Evolutionary conservation across 2,888 invertebrate genomes (phyloP).

Genomic region (Chloroclystis v-ata): DNA sequence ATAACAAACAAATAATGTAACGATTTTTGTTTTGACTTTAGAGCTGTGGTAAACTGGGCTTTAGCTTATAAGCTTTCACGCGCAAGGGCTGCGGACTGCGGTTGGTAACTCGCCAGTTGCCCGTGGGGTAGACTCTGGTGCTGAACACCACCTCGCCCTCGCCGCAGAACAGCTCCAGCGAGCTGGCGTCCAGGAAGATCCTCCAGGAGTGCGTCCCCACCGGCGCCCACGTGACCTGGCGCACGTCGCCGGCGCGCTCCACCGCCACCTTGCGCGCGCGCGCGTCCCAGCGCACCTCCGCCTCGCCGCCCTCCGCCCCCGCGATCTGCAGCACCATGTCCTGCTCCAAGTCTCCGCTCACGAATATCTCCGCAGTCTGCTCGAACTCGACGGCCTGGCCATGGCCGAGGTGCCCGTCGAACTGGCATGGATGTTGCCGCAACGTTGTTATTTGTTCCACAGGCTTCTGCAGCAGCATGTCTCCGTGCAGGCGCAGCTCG

Average conservation of each 20-base stretch:
- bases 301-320: slow-evolving; percentile 46
- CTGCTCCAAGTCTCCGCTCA: slow-evolving; percentile 43
- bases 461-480: slow-evolving; percentile 58
- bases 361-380: slow-evolving; percentile 54
- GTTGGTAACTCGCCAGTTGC: slow-evolving; percentile 58
- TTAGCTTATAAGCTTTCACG: slow-evolving; percentile 49
- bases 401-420: slow-evolving; percentile 36
- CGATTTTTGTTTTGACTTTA: too few relatives aligned
- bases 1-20: too few relatives aligned
- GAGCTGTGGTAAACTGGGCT: slow-evolving; percentile 56
- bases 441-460: slow-evolving; percentile 46
- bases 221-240: slow-evolving; percentile 63
- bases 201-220: slow-evolving; percentile 46
- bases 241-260: slow-evolving; percentile 52
- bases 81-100: slow-evolving; percentile 46
- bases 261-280: slow-evolving; percentile 49
- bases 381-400: slow-evolving; percentile 40
- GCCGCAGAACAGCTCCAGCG: slow-evolving; percentile 66
- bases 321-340: slow-evolving; percentile 49
- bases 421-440: slow-evolving; percentile 36
- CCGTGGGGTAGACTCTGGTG: slow-evolving; percentile 57
- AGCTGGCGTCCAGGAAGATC: slow-evolving; percentile 64
- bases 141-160: slow-evolving; percentile 71
- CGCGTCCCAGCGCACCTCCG: slow-evolving; percentile 50
- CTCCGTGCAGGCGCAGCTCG: slow-evolving; percentile 48